Conservation (phyloP, 1,140 invertebrate genomes). For the Drosophila saltans region DNA sequence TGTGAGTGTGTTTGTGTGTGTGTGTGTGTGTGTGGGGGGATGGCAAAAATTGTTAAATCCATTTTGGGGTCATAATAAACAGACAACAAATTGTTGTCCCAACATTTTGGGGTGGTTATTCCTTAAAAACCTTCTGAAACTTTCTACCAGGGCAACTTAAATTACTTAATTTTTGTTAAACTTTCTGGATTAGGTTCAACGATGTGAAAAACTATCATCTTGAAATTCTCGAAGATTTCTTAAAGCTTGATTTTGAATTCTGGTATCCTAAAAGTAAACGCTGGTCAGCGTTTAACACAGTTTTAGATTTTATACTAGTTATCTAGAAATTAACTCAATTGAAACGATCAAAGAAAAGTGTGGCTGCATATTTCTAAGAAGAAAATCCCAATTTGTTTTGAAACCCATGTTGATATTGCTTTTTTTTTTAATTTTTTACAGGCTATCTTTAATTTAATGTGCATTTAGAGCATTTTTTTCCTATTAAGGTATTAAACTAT, state of each 20-base stretch:
- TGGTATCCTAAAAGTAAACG: too few species aligned
- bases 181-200: constrained; percentile 19
- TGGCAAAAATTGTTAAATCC: constrained; percentile 62
- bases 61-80: constrained; percentile 33
- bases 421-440: too few species aligned
- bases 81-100: constrained; percentile 43
- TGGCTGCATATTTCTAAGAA: neutral
- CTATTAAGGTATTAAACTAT: too few species aligned
- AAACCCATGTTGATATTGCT: too few species aligned
- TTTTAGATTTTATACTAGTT: too few species aligned
- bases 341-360: neutral
- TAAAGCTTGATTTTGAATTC: too few species aligned
- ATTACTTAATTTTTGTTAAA: constrained; percentile 5
- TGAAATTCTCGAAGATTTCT: neutral
- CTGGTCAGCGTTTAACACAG: too few species aligned
- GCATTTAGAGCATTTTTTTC: too few species aligned
- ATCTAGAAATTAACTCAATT: too few species aligned
- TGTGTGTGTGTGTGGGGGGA: constrained; percentile 8
- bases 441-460: too few species aligned
- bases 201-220: neutral
- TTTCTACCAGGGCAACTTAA: neutral
- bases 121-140: neutral
- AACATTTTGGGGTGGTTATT: constrained; percentile 8
- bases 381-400: too few species aligned
- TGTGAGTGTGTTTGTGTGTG: neutral